These are phyloP conservation scores for Palythoa caribaeorum DNA, from an alignment of 92 coral and sea anemone species.

Conservation along the genomic window DNA sequence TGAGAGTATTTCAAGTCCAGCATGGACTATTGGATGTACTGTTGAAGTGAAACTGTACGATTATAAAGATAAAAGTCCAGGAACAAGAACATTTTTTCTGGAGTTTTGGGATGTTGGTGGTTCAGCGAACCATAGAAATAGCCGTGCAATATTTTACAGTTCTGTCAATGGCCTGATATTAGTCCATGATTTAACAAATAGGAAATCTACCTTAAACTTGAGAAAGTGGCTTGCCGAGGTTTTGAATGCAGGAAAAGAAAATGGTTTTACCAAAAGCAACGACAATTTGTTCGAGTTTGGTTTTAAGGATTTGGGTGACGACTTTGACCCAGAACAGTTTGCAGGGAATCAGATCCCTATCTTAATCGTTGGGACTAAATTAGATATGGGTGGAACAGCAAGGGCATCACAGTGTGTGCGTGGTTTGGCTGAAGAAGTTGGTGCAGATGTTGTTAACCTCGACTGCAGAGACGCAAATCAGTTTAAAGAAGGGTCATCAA, in stretches of 20 bases:
- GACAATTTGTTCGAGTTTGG: slow-evolving; percentile 83
- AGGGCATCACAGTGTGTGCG: slow-evolving; percentile 80
- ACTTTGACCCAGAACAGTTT: slow-evolving; percentile 94
- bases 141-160: slow-evolving; percentile 91
- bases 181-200: slow-evolving; percentile 97
- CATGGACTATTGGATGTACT: slow-evolving; percentile 99
- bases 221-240: slow-evolving; percentile 96
- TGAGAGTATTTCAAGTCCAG: slow-evolving; percentile 91
- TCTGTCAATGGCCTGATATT: slow-evolving; percentile 95
- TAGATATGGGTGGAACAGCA: slow-evolving; percentile 91
- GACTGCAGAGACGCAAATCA: slow-evolving; percentile 85
- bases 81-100: slow-evolving; percentile 85
- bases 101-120: slow-evolving; percentile 99
- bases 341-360: slow-evolving; percentile 97
- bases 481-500: slow-evolving; percentile 76
- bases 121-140: slow-evolving; percentile 93
- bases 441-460: slow-evolving; percentile 90
- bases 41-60: slow-evolving; percentile 94
- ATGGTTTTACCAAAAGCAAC: slow-evolving; percentile 49
- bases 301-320: slow-evolving; percentile 68
- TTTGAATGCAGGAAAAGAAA: slow-evolving; percentile 82
- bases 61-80: slow-evolving; percentile 87
- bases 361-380: slow-evolving; percentile 93
- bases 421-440: slow-evolving; percentile 96
- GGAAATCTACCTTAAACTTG: slow-evolving; percentile 91